These are phyloP conservation scores for Rana temporaria DNA, from an alignment of 2,113 vertebrate genomes.

Conservation along the genomic window DNA sequence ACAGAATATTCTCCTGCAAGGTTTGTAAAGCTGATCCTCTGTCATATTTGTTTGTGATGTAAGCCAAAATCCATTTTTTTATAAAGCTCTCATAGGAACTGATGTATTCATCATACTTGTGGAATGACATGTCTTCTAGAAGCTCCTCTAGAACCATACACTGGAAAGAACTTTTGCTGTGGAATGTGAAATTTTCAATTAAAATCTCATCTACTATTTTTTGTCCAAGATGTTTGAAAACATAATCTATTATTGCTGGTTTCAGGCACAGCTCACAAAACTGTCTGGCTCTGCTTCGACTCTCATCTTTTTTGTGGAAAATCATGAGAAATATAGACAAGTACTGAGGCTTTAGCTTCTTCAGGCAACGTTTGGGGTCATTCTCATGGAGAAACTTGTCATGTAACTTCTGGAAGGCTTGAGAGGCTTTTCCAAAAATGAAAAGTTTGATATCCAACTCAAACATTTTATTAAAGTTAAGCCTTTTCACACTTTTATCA, in stretches of 20 bases:
- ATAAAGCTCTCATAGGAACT: conserved; percentile 47
- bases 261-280: conserved; percentile 54
- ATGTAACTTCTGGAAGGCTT: conserved; percentile 29
- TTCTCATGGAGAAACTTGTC: conserved; percentile 23
- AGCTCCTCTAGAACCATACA: conserved; percentile 36
- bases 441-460: conserved; percentile 51
- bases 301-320: conserved; percentile 30
- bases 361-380: not conserved
- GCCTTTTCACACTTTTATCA: not conserved
- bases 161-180: conserved; percentile 51
- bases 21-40: not conserved
- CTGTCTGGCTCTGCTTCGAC: conserved; percentile 32
- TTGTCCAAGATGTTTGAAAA: conserved; percentile 49
- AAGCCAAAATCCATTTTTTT: conserved; percentile 56
- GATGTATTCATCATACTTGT: conserved; percentile 39
- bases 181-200: conserved; percentile 9
- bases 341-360: conserved; percentile 34
- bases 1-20: conserved; percentile 29
- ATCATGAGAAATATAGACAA: conserved; percentile 41
- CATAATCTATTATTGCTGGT: conserved; percentile 32
- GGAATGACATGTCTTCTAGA: conserved; percentile 42
- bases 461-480: conserved; percentile 1
- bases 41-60: conserved; percentile 17
- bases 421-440: not conserved
- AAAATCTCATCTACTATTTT: conserved; percentile 55